Base-by-base conservation (phyloP, 2,888 invertebrate genomes). In the Sylvicola cinctus region DNA sequence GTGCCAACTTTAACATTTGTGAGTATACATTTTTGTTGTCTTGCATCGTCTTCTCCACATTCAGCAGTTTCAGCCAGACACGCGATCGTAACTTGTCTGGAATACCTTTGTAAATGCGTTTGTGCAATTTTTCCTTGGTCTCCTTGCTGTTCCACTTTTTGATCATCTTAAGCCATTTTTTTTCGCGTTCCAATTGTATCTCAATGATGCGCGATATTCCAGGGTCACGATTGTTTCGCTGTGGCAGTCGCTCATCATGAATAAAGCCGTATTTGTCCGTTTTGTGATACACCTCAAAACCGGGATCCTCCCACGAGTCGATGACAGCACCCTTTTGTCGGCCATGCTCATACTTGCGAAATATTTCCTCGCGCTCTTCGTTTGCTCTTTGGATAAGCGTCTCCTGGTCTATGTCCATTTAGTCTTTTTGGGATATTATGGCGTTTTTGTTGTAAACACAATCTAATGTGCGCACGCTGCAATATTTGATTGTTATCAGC, bases 151-250 rank as follows among this genome's bases (percentile, higher is more conserved):
- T 73, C 88, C 88, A 91, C 29, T 68, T 62, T 45, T 63, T 70
- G 35, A 79, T 61, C 91, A 95, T 93, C 58, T 90, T 87, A 39
- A 87, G 65, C 93, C 95, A 95, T 65, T 95, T 95, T 49, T 80
- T 80, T 47, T 78, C 73, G 41, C 91, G 70, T 55, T 84, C 81
- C 54, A 78, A 68, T n/a, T n/a, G n/a, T n/a, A n/a, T n/a, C 62
- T 90, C 90, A 44, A 81, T 66, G 46, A 76, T 72, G 44, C 73
- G 62, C 45, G 69, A 68, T 55, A 74, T 76, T n/a, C n/a, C n/a
- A 40, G 70, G 64, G 58, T 78, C 76, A 50, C 65, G 61, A 46
- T 69, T 70, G 48, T 63, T 61, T 57, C 75, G 73, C 50, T 74
- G 70, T 47, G 79, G 76, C 53, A 84, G 58, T 43, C 78, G 67